Percentiles rank a stretch among this genome's conserved stretches.
phyloP scores from a whole-genome alignment of 2,888 invertebrate species.

The Synanthedon myopaeformis region DNA sequence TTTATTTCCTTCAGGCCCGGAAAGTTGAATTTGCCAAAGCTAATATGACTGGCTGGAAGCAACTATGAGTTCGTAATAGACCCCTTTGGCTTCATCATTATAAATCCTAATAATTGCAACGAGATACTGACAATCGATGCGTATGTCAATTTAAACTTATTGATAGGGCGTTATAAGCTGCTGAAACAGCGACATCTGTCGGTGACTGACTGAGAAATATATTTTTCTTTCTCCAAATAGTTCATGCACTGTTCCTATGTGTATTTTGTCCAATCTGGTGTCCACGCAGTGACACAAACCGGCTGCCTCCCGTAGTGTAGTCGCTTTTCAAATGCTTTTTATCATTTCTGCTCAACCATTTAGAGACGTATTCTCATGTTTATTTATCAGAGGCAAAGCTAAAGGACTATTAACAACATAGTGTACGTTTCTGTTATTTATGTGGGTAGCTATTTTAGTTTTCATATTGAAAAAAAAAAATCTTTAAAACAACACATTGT shows the following conservation, averaged over 20 bases:
- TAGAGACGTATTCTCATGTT: conserved; percentile 34
- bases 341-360: conserved; percentile 26
- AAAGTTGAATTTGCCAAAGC: too few species aligned
- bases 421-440: conserved; percentile 11
- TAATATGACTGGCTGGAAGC: too few species aligned
- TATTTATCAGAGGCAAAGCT: conserved; percentile 39
- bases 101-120: background rate
- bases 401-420: conserved; percentile 30
- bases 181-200: background rate
- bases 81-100: background rate
- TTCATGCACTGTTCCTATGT: background rate
- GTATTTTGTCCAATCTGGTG: background rate
- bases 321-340: conserved; percentile 31
- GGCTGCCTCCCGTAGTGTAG: conserved; percentile 30
- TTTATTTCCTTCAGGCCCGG: too few species aligned
- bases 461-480: too few species aligned
- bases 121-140: background rate
- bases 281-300: background rate
- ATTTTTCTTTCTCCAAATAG: background rate
- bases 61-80: too few species aligned
- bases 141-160: too few species aligned
- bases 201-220: background rate
- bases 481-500: too few species aligned
- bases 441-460: background rate
- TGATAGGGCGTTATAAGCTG: too few species aligned